Conservation (phyloP, 2,113 vertebrate genomes). For the Regulus satrapa region DNA sequence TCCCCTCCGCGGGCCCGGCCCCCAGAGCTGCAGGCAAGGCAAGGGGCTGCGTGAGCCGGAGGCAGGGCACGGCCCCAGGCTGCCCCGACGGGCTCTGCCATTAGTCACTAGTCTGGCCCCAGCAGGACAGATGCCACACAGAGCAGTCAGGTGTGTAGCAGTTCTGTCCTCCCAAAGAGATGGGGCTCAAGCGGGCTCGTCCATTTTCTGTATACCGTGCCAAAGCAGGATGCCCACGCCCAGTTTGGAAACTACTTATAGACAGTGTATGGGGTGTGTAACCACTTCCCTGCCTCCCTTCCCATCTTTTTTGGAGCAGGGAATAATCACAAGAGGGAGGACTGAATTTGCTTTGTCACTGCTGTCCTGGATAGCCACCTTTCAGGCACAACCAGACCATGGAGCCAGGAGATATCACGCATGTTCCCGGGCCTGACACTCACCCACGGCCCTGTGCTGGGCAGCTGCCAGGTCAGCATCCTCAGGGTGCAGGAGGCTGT, state of each 20-base stretch:
- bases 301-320: not conserved
- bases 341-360: rapidly evolving
- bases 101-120: not conserved
- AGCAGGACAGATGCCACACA: not conserved
- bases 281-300: not conserved
- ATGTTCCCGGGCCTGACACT: not conserved
- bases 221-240: not conserved
- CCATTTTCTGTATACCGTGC: no score
- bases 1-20: not conserved
- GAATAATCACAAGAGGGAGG: not conserved
- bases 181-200: rapidly evolving
- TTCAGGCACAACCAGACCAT: not conserved
- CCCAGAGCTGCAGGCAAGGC: not conserved
- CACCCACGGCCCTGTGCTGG: conserved; percentile 75
- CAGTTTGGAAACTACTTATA: not conserved
- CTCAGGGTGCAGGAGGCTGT: conserved; percentile 80
- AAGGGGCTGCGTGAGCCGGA: not conserved
- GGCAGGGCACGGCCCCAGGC: not conserved
- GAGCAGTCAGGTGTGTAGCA: rapidly evolving
- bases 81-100: rapidly evolving
- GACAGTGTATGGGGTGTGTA: rapidly evolving
- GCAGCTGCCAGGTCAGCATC: conserved; percentile 62
- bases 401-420: rapidly evolving
- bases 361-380: not conserved
- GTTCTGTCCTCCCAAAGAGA: not conserved